These are phyloP conservation scores for Cheumatopsyche charites DNA, from an alignment of 1,140 invertebrate genomes.

Conservation along the genomic window DNA sequence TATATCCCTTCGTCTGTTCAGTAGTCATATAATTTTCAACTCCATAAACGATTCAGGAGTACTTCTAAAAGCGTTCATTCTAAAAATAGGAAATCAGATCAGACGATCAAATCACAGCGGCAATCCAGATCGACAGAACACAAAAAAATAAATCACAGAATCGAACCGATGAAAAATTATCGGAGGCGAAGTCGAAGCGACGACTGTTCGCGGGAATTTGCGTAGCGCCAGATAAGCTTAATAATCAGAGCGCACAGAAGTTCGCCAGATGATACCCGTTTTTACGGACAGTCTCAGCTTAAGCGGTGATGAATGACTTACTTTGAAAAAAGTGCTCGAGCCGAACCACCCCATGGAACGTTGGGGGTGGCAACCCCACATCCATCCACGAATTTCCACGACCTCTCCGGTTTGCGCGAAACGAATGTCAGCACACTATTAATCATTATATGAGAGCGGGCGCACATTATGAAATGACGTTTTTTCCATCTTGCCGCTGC, in stretches of 20 bases:
- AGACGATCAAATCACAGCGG: too few relatives aligned
- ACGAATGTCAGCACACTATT: conserved; percentile 39
- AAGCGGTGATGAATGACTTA: conserved; percentile 38
- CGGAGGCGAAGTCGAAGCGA: neutral
- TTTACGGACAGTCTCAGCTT: conserved; percentile 37
- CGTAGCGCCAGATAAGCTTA: conserved; percentile 28
- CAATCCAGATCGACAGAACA: neutral
- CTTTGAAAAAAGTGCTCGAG: conserved; percentile 28
- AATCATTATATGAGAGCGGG: conserved; percentile 38
- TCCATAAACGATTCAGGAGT: too few relatives aligned
- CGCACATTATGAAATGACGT: conserved; percentile 38
- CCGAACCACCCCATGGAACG: neutral
- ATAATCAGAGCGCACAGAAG: conserved; percentile 34
- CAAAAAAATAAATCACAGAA: neutral
- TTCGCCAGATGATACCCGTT: conserved; percentile 37
- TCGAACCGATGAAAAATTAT: conserved; percentile 20
- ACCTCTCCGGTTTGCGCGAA: conserved; percentile 16
- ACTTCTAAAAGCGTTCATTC: too few relatives aligned
- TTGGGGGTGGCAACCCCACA: too few relatives aligned
- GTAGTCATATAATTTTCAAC: too few relatives aligned
- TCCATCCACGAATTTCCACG: conserved; percentile 14
- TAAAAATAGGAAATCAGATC: too few relatives aligned
- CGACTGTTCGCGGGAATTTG: conserved; percentile 14
- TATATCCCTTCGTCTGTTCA: too few relatives aligned
- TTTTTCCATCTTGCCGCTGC: conserved; percentile 38